These are phyloP conservation scores for Elaeidobius kamerunicus DNA, from an alignment of 2,888 invertebrate genomes.

Conservation along the genomic window DNA sequence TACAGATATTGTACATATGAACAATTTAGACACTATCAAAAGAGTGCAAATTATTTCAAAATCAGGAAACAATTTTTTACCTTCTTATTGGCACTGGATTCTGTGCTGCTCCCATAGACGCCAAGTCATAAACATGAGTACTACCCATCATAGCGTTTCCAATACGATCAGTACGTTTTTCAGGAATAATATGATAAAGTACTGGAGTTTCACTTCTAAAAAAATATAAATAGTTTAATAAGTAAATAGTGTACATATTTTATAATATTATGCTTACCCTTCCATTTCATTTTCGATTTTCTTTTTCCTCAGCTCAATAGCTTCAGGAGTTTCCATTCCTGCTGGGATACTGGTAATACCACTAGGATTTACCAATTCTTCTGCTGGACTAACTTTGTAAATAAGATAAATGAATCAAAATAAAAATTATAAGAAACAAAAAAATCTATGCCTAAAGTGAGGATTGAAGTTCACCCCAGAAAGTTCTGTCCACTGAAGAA, in stretches of 20 bases:
- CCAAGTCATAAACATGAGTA: constrained; percentile 95
- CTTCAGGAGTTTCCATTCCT: constrained; percentile 97
- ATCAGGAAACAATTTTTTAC: too few relatives aligned
- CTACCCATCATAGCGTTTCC: constrained; percentile 97
- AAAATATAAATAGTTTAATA: constrained; percentile 19
- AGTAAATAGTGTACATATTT: background rate
- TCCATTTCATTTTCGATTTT: constrained; percentile 96
- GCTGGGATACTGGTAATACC: constrained; percentile 88
- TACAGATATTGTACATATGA: too few relatives aligned
- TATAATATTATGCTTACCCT: constrained; percentile 57
- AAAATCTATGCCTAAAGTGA: too few relatives aligned
- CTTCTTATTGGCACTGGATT: constrained; percentile 49
- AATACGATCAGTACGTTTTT: constrained; percentile 87
- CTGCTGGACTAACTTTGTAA: constrained; percentile 70
- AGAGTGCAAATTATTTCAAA: too few relatives aligned
- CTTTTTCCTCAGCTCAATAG: constrained; percentile 95
- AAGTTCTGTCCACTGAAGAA: constrained; percentile 86
- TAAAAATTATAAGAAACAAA: background rate
- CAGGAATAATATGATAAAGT: constrained; percentile 92
- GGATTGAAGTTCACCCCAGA: constrained; percentile 90
- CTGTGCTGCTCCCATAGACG: constrained; percentile 56
- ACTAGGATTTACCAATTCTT: constrained; percentile 92
- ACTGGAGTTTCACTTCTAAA: constrained; percentile 87
- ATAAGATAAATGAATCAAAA: too few relatives aligned
- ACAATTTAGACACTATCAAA: too few relatives aligned